Conservation (phyloP, 2,113 vertebrate genomes). For the Aldabrachelys gigantea region DNA sequence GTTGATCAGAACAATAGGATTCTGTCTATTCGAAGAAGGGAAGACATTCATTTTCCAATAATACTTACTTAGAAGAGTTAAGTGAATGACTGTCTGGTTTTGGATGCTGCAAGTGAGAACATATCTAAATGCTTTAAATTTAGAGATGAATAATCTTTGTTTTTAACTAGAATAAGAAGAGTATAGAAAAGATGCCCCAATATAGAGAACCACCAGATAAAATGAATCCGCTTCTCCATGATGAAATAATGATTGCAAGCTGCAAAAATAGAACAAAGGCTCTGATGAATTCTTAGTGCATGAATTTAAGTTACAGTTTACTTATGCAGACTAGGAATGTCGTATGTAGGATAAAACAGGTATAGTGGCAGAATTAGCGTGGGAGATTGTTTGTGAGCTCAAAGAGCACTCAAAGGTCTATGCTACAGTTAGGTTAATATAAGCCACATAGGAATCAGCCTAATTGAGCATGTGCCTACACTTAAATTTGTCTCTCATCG, state of each 20-base stretch:
- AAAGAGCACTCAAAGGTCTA: background rate
- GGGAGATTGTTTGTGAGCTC: slow-evolving; percentile 67
- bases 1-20: background rate
- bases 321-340: slow-evolving; percentile 69
- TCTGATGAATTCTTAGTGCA: slow-evolving; percentile 67
- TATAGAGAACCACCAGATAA: slow-evolving; percentile 70
- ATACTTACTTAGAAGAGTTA: slow-evolving; percentile 23
- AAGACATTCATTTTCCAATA: slow-evolving; percentile 31
- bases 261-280: slow-evolving; percentile 73
- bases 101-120: slow-evolving; percentile 63
- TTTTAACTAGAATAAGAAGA: slow-evolving; percentile 61
- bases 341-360: slow-evolving; percentile 67
- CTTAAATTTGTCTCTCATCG: background rate
- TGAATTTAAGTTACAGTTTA: slow-evolving; percentile 70
- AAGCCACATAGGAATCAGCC: background rate
- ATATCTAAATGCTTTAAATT: slow-evolving; percentile 68
- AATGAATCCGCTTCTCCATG: slow-evolving; percentile 68
- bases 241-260: slow-evolving; percentile 72
- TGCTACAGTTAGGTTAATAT: background rate
- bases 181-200: slow-evolving; percentile 62
- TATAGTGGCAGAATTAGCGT: slow-evolving; percentile 69
- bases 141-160: slow-evolving; percentile 71
- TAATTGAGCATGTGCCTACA: background rate
- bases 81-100: slow-evolving; percentile 53
- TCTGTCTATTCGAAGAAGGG: background rate